Evolutionary conservation across 2,797 vertebrate genomes (phyloP).

Genomic region (Oreochromis mossambicus): DNA sequence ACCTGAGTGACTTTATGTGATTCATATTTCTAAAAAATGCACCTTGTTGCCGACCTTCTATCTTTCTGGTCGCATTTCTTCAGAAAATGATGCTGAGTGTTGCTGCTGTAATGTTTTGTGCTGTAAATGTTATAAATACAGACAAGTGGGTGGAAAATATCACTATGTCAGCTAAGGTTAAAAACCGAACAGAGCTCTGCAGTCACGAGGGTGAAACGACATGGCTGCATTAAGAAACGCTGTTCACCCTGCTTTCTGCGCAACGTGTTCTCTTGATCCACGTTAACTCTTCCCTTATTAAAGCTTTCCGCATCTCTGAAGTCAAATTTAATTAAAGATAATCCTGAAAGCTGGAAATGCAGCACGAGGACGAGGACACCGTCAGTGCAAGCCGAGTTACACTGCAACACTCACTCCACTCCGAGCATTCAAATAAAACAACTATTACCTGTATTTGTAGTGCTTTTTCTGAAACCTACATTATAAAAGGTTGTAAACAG

Average conservation of each 20-base stretch:
- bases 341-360: not conserved
- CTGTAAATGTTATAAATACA: not conserved
- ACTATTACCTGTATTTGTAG: not conserved
- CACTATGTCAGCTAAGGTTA: not conserved
- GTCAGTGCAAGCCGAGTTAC: not conserved
- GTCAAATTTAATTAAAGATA: not conserved
- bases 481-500: not conserved
- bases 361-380: not conserved
- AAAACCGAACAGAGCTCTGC: not conserved
- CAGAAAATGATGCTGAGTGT: not conserved
- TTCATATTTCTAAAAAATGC: not conserved
- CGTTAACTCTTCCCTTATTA: not conserved
- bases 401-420: not conserved
- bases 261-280: not conserved
- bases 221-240: not conserved
- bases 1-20: not conserved
- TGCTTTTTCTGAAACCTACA: not conserved
- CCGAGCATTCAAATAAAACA: not conserved
- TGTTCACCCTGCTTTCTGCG: not conserved
- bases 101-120: not conserved
- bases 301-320: not conserved
- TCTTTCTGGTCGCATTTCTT: not conserved
- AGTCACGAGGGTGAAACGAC: not conserved
- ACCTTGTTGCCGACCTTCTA: not conserved
- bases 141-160: not conserved